Evolutionary conservation across 2,797 vertebrate species (phyloP).

Genomic region (Mionectes olivaceus): DNA sequence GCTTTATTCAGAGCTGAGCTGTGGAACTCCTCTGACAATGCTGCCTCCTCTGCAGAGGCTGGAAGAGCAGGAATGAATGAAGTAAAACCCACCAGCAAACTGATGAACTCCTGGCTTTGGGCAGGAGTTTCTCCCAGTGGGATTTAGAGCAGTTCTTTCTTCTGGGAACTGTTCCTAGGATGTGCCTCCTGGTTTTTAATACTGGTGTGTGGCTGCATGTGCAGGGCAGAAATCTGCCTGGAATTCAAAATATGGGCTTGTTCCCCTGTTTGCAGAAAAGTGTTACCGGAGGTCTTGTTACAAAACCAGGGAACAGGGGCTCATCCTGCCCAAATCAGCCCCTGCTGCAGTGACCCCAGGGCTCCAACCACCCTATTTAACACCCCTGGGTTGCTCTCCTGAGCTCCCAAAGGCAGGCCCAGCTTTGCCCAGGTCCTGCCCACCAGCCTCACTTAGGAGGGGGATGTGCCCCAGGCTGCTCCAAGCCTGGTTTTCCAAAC

Average conservation of each 20-base stretch:
- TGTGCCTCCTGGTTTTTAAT: neutral
- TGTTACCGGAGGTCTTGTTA: neutral
- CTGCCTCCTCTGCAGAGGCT: neutral
- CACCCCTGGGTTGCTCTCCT: accelerated
- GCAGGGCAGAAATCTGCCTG: neutral
- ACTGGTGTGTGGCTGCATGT: accelerated
- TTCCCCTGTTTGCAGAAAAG: neutral
- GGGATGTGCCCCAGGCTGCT: neutral
- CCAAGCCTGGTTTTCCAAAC: neutral
- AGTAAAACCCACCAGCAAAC: neutral
- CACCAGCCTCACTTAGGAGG: neutral
- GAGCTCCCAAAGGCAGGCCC: neutral
- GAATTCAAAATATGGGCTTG: neutral
- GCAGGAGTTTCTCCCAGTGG: neutral
- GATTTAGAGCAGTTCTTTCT: neutral
- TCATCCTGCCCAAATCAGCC: neutral
- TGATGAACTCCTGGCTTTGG: neutral
- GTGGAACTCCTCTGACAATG: neutral
- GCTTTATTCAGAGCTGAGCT: neutral
- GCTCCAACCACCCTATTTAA: neutral
- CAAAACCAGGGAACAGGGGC: neutral
- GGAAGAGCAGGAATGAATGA: neutral
- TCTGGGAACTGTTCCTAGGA: neutral
- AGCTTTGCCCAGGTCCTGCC: neutral
- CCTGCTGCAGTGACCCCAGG: neutral